Evolutionary conservation across 1,140 invertebrate genomes (phyloP), one percentile per base, ranked within the genome.

Genomic region (Pseudomyrmex sp.): DNA sequence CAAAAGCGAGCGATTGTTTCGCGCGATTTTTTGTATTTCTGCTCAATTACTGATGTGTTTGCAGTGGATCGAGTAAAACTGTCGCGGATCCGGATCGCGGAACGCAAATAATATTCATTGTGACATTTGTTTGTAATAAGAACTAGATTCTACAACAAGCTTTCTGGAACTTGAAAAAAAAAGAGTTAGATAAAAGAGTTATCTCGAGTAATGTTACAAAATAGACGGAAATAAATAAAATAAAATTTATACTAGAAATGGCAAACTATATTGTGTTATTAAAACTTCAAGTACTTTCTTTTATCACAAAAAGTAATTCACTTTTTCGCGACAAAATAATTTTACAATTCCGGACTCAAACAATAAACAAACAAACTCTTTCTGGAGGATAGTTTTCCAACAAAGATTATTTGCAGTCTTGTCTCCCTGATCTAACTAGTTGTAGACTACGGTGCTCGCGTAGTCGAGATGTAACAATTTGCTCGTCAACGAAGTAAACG

Each of bases 21-120:
- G 59, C 15, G 35, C 62, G 58, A 69, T 58, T 84, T 65, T 80
- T 70, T 61, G 79, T 62, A 50, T 86, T 87, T 88, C 82, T 85
- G 61, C 82, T 74, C 86, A 76, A 88, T 88, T 86, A 84, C 85
- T 85, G n/a, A 10, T 85, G n/a, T 9, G 0, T n/a, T 44, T 68
- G 56, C 61, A 10, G 46, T 20, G 7, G 56, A 20, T 82, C 20
- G 48, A 54, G 18, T 63, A 15, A 18, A 44, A 52, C 52, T 12
- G 13, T 10, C 12, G 68, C 23, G 46, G 13, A 56, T 66, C 20
- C 54, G 66, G 58, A 26, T 48, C 12, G 13, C 20, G 20, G 0
- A 7, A 35, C 5, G 35, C 35, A 35, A 4, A 61, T 75, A 23
- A 23, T 79, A 58, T 46, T 68, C 46, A 9, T 18, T 23, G n/a